phyloP scores from a whole-genome alignment of 2,888 invertebrate genomes.

The Cephus runcator region DNA sequence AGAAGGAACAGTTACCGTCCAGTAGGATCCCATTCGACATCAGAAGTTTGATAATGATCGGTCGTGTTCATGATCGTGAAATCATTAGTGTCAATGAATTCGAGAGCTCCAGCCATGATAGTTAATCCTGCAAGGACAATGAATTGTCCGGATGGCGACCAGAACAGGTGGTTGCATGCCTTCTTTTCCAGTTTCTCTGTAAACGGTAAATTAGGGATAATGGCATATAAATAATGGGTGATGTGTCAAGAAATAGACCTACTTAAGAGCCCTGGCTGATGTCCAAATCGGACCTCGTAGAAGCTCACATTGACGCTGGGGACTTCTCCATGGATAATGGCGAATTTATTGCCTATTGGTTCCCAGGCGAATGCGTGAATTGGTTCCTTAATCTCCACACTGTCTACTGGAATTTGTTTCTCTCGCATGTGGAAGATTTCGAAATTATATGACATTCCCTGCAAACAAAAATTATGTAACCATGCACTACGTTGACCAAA shows the following conservation, averaged over 20 bases:
- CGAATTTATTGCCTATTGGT: conserved; percentile 94
- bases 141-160: conserved; percentile 96
- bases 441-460: conserved; percentile 96
- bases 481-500: neutral
- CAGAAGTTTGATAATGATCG: conserved; percentile 93
- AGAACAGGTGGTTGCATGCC: conserved; percentile 91
- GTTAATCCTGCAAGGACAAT: conserved; percentile 91
- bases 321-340: conserved; percentile 94
- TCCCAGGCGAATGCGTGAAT: conserved; percentile 98
- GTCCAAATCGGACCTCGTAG: conserved; percentile 91
- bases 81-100: conserved; percentile 95
- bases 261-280: conserved; percentile 88
- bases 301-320: conserved; percentile 90
- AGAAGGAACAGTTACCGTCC: conserved; percentile 72
- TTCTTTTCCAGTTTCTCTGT: conserved; percentile 78
- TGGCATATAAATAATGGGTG: neutral
- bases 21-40: conserved; percentile 99
- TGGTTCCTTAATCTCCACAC: conserved; percentile 93
- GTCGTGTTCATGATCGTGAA: conserved; percentile 94
- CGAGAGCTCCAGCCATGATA: conserved; percentile 86
- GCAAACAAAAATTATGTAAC: neutral
- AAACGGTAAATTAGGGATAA: conserved; percentile 12
- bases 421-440: conserved; percentile 99
- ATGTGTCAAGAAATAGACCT: conserved; percentile 66
- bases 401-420: conserved; percentile 97